These are phyloP conservation scores for Lithobates sylvaticus DNA, from an alignment of 2,797 vertebrate genomes.

Conservation along the genomic window DNA sequence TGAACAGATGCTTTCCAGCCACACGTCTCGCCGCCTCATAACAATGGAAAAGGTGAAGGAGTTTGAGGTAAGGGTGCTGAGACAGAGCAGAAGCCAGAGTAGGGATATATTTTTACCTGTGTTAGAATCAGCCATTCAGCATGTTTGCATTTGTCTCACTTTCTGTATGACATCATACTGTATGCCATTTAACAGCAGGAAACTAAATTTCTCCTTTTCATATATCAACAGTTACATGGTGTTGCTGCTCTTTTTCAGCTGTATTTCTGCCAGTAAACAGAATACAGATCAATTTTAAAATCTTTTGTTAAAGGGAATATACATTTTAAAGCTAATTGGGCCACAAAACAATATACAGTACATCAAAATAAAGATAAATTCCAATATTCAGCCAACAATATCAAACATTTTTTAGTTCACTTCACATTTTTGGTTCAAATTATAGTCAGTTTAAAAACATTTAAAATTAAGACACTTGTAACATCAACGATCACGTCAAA, in stretches of 20 bases:
- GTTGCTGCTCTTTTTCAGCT: not conserved
- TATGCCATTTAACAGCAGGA: not conserved
- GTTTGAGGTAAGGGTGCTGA: slow-evolving; percentile 84
- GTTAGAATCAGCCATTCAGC: not conserved
- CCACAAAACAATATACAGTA: too few species aligned
- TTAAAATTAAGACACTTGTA: too few species aligned
- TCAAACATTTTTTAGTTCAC: too few species aligned
- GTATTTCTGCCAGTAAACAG: not conserved
- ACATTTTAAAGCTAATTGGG: too few species aligned
- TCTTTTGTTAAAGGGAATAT: too few species aligned
- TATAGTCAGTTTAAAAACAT: too few species aligned
- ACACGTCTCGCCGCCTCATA: slow-evolving; percentile 92
- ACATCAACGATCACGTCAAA: too few species aligned
- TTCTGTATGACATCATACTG: not conserved
- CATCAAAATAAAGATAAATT: too few species aligned
- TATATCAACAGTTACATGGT: not conserved
- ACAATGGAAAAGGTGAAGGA: slow-evolving; percentile 97
- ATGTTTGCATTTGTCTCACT: not conserved
- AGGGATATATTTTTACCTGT: slow-evolving; percentile 25
- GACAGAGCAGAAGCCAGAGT: slow-evolving; percentile 36
- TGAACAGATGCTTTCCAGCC: slow-evolving; percentile 94
- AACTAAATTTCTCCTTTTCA: not conserved
- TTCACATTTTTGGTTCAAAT: too few species aligned
- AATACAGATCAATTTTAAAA: not conserved
- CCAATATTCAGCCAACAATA: too few species aligned